phyloP scores from a whole-genome alignment of 2,113 vertebrate genomes.

The Trichomycterus rosablanca region DNA sequence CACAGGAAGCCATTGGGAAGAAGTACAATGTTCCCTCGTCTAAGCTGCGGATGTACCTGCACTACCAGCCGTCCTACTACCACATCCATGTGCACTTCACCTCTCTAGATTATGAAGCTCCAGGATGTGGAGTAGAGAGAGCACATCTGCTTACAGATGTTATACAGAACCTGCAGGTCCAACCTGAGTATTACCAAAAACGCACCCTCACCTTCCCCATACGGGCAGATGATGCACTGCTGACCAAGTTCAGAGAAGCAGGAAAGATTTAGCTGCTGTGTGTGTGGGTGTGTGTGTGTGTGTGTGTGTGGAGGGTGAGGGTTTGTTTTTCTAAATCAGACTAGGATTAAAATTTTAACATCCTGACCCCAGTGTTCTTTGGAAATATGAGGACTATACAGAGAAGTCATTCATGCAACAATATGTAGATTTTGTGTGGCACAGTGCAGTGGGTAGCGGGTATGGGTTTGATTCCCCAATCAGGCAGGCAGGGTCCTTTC shows the following conservation, averaged over 20 bases:
- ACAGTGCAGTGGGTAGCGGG: no score
- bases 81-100: slow-evolving; percentile 95
- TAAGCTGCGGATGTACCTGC: slow-evolving; percentile 80
- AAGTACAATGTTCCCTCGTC: slow-evolving; percentile 62
- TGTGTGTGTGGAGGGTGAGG: no score
- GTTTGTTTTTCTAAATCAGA: no score
- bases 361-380: no score
- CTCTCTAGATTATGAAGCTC: slow-evolving; percentile 77
- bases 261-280: slow-evolving; percentile 60
- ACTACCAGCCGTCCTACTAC: slow-evolving; percentile 94
- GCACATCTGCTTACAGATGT: slow-evolving; percentile 85
- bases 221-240: slow-evolving; percentile 70
- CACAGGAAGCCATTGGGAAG: slow-evolving; percentile 73
- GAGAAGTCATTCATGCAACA: no score
- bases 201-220: slow-evolving; percentile 77
- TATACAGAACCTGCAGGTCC: slow-evolving; percentile 77
- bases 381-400: no score
- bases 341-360: no score
- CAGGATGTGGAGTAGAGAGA: slow-evolving; percentile 77
- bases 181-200: slow-evolving; percentile 69
- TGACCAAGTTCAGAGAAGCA: slow-evolving; percentile 72
- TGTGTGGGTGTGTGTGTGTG: no score
- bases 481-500: no score
- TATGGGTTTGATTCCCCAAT: no score
- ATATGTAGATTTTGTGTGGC: no score